These are phyloP conservation scores for Stenodema calcarata DNA, from an alignment of 2,888 invertebrate genomes.

Conservation along the genomic window DNA sequence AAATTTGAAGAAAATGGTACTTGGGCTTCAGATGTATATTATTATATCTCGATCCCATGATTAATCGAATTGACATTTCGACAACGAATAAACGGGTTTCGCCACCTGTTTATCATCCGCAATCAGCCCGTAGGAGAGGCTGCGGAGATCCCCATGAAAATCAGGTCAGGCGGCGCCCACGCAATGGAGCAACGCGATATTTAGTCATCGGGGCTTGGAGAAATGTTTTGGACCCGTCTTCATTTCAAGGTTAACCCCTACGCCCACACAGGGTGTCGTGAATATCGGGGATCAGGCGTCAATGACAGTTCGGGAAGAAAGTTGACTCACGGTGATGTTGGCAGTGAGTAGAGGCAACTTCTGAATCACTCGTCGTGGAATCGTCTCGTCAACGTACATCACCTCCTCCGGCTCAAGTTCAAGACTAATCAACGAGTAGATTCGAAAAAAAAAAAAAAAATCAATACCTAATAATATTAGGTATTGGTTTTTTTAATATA, in stretches of 20 bases:
- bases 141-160: neutral
- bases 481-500: no score
- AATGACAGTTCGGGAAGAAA: neutral
- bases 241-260: neutral
- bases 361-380: no score
- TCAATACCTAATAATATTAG: no score
- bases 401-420: no score
- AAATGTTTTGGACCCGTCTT: neutral
- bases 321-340: neutral
- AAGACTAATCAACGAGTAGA: no score
- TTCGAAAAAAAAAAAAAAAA: no score
- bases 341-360: no score
- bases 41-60: no score
- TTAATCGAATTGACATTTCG: neutral
- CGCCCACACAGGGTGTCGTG: neutral
- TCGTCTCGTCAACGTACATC: no score
- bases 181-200: constrained; percentile 10
- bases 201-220: neutral
- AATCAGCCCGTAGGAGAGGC: neutral
- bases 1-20: no score
- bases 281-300: neutral
- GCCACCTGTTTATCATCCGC: neutral
- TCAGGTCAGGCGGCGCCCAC: constrained; percentile 6
- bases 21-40: neutral
- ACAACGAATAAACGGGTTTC: neutral